Conservation (phyloP, 2,888 invertebrate genomes). For the Linnaemya vulpina region DNA sequence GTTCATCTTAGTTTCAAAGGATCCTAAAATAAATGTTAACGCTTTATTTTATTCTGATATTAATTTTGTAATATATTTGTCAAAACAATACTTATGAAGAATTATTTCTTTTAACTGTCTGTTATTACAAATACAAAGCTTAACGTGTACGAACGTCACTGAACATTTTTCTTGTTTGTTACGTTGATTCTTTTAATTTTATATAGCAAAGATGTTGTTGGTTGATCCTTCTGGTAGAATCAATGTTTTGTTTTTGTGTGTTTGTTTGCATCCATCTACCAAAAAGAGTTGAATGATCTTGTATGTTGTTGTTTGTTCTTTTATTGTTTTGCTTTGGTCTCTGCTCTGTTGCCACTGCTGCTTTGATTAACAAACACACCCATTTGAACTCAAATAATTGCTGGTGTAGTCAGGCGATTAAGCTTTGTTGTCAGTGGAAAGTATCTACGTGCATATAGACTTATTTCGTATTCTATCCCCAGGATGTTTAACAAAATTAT, state of each 20-base stretch:
- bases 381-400: slow-evolving; percentile 7
- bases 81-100: neutral
- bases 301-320: slow-evolving; percentile 46
- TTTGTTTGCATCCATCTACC: slow-evolving; percentile 32
- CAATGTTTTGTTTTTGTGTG: slow-evolving; percentile 27
- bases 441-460: neutral
- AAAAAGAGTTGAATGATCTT: slow-evolving; percentile 66
- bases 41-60: too few relatives aligned
- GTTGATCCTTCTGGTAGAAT: slow-evolving; percentile 40
- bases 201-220: slow-evolving; percentile 27
- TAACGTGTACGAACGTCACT: slow-evolving; percentile 26
- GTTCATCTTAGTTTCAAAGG: too few relatives aligned
- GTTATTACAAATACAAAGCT: neutral
- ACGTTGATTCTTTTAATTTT: slow-evolving; percentile 23
- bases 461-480: neutral
- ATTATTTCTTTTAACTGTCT: slow-evolving; percentile 29
- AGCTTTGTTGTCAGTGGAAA: slow-evolving; percentile 20
- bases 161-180: slow-evolving; percentile 25
- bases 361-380: slow-evolving; percentile 36
- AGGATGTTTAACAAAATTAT: neutral
- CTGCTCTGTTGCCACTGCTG: slow-evolving; percentile 19
- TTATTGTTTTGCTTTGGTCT: slow-evolving; percentile 37
- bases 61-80: too few relatives aligned
- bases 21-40: too few relatives aligned
- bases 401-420: neutral